Conservation (phyloP, 1,140 invertebrate genomes). For the Drosophila ambigua region DNA sequence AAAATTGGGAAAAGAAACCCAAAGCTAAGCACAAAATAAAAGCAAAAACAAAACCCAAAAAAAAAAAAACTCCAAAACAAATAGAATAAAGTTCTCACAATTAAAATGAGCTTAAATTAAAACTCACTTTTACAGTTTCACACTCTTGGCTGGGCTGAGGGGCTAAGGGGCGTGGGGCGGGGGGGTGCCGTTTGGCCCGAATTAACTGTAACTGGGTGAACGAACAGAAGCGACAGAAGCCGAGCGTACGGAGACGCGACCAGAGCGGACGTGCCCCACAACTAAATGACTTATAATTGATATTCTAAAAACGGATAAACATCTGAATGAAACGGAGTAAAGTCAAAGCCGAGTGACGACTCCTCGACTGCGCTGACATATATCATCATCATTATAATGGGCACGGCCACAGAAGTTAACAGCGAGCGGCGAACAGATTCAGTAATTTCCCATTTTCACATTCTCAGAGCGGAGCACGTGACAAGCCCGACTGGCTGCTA, state of each 20-base stretch:
- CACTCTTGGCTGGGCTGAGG: constrained; percentile 32
- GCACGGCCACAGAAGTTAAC: constrained; percentile 57
- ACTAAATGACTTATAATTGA: constrained; percentile 82
- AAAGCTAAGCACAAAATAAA: too few species aligned
- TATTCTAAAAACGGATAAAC: constrained; percentile 81
- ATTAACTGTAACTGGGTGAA: constrained; percentile 64
- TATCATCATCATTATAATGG: constrained; percentile 76
- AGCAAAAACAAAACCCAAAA: not conserved
- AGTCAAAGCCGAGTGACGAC: not conserved
- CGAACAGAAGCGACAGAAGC: constrained; percentile 15
- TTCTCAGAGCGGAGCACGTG: constrained; percentile 25
- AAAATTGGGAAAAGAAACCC: constrained; percentile 1
- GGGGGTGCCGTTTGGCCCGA: not conserved
- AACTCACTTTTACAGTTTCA: constrained; percentile 81
- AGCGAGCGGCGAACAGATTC: not conserved
- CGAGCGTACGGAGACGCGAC: constrained; percentile 22
- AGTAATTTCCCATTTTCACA: constrained; percentile 4
- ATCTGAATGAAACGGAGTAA: constrained; percentile 37
- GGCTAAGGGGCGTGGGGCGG: not conserved
- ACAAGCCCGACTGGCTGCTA: not conserved
- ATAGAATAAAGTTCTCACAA: constrained; percentile 82
- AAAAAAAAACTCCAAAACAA: constrained; percentile 40
- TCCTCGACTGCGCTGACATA: not conserved
- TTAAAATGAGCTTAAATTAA: constrained; percentile 82
- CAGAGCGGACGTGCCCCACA: constrained; percentile 64